Evolutionary conservation across 2,888 invertebrate genomes (phyloP).

Genomic region (Folsomia candida): DNA sequence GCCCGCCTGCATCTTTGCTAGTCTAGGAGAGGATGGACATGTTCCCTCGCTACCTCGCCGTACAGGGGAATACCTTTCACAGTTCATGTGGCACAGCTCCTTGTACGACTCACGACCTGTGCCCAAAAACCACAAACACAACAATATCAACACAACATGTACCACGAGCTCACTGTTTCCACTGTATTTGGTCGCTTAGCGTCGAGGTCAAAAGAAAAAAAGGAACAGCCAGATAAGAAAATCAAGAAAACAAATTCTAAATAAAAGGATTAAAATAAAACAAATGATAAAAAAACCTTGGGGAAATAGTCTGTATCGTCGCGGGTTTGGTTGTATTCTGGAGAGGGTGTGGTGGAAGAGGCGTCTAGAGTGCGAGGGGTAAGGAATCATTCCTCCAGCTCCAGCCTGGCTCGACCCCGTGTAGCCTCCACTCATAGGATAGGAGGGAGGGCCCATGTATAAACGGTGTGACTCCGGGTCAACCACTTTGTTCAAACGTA

Average conservation of each 20-base stretch:
- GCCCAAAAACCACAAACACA: too few relatives aligned
- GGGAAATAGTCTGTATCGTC: conserved; percentile 47
- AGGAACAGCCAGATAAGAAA: too few relatives aligned
- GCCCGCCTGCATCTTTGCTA: conserved; percentile 49
- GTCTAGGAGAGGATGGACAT: conserved; percentile 50
- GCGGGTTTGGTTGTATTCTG: conserved; percentile 49
- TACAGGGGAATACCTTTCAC: conserved; percentile 85
- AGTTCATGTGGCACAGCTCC: conserved; percentile 60
- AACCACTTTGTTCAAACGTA: too few relatives aligned
- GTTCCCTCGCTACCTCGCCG: conserved; percentile 80
- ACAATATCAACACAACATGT: too few relatives aligned
- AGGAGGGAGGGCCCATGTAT: conserved; percentile 45
- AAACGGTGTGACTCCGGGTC: conserved; percentile 47
- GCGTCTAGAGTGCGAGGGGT: conserved; percentile 44
- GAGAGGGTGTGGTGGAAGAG: conserved; percentile 49
- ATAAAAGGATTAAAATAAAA: too few relatives aligned
- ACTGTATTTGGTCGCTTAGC: too few relatives aligned
- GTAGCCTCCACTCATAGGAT: conserved; percentile 34
- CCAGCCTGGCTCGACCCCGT: conserved; percentile 20
- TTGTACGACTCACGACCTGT: conserved; percentile 62
- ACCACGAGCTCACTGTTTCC: too few relatives aligned
- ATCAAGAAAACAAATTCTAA: too few relatives aligned
- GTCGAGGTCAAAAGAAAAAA: too few relatives aligned
- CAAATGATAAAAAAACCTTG: conserved; percentile 45
- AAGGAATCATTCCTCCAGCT: conserved; percentile 42